phyloP scores from a whole-genome alignment of 2,888 invertebrate genomes.

The Chironomus riparius region DNA sequence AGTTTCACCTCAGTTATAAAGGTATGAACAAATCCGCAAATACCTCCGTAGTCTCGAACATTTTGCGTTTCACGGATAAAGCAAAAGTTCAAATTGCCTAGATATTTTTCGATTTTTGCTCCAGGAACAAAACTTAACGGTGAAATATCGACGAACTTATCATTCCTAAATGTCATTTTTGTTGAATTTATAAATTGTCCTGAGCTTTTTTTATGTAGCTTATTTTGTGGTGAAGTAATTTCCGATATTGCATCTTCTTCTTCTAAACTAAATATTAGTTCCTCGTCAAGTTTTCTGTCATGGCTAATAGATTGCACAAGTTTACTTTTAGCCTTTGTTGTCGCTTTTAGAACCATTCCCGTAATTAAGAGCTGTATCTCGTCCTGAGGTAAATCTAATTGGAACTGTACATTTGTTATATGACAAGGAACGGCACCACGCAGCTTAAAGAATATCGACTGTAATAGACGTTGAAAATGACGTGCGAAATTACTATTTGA shows the following conservation, averaged over 20 bases:
- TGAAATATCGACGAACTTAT: constrained; percentile 57
- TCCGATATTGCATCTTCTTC: constrained; percentile 52
- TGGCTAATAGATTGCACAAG: constrained; percentile 35
- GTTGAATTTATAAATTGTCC: not conserved
- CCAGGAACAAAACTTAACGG: constrained; percentile 72
- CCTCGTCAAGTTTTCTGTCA: constrained; percentile 50
- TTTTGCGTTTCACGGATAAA: constrained; percentile 92
- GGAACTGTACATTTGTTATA: constrained; percentile 69
- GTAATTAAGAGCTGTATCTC: constrained; percentile 59
- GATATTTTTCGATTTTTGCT: constrained; percentile 65
- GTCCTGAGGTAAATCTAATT: constrained; percentile 76
- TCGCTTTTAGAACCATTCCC: constrained; percentile 71
- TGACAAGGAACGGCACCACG: constrained; percentile 81
- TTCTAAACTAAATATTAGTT: constrained; percentile 76
- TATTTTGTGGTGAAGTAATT: constrained; percentile 42
- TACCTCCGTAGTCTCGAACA: constrained; percentile 81
- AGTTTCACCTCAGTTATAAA: constrained; percentile 72
- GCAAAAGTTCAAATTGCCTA: constrained; percentile 88
- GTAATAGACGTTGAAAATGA: constrained; percentile 49
- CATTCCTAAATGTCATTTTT: not conserved
- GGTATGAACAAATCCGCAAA: constrained; percentile 89
- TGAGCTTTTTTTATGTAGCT: constrained; percentile 33
- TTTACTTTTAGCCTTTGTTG: constrained; percentile 46
- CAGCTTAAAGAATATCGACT: constrained; percentile 81
- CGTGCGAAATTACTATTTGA: constrained; percentile 47